Conservation (phyloP, 2,888 invertebrate genomes). For the Rotaria socialis region DNA sequence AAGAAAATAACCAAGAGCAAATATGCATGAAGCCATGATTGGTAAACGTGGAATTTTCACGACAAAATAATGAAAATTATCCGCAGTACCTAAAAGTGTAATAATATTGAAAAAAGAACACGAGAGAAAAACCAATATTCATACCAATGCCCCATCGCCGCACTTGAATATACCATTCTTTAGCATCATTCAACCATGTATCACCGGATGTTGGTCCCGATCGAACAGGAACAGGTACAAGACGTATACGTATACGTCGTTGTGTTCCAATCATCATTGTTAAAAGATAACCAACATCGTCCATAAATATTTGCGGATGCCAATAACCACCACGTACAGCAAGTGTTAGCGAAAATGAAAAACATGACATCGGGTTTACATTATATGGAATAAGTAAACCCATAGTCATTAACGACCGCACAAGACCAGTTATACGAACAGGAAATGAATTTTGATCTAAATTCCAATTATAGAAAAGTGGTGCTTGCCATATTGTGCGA, state of each 20-base stretch:
- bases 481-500: constrained; percentile 17
- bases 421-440: background rate
- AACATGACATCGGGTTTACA: background rate
- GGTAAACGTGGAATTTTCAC: background rate
- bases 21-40: background rate
- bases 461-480: constrained; percentile 1
- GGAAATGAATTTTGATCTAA: background rate
- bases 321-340: background rate
- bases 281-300: background rate
- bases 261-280: background rate
- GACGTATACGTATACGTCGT: background rate
- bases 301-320: constrained; percentile 17
- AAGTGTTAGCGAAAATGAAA: background rate
- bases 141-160: background rate
- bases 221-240: background rate
- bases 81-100: background rate
- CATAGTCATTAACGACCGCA: background rate
- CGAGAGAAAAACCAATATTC: background rate
- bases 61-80: background rate
- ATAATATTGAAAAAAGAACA: too few relatives aligned
- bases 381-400: background rate
- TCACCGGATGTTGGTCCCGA: constrained; percentile 3
- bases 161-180: constrained; percentile 3
- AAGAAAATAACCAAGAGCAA: background rate
- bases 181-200: background rate